Conservation (phyloP, 1,140 invertebrate species). For the Temnothorax curvispinosus region DNA sequence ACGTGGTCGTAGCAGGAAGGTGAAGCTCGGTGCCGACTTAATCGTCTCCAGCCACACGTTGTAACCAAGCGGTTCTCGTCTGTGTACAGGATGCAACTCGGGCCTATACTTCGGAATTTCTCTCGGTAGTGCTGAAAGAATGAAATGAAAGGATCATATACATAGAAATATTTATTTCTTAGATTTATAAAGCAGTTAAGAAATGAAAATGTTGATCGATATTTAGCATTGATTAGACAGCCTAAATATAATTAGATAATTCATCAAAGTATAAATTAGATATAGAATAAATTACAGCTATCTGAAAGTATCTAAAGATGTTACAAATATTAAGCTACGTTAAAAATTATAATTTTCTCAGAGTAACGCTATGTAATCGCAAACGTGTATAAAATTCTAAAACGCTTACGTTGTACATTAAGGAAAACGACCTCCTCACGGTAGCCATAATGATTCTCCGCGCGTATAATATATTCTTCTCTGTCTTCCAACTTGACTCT, state of each 20-base stretch:
- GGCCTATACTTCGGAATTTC: conserved; percentile 92
- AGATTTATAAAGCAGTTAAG: no score
- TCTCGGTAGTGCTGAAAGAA: conserved; percentile 90
- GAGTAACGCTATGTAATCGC: neutral
- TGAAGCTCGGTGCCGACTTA: conserved; percentile 97
- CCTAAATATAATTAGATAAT: no score
- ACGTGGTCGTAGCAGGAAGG: conserved; percentile 98
- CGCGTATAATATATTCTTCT: conserved; percentile 98
- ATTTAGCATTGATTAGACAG: no score
- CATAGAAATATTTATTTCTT: no score
- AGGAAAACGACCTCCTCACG: conserved; percentile 98
- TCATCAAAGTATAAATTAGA: no score
- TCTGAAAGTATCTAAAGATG: no score
- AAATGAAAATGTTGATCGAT: no score
- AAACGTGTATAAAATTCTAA: neutral
- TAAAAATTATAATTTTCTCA: neutral
- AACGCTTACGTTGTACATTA: conserved; percentile 96
- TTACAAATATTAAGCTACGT: neutral
- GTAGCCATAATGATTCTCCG: conserved; percentile 99
- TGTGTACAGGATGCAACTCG: conserved; percentile 90
- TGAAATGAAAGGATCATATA: neutral
- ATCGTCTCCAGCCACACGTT: conserved; percentile 95
- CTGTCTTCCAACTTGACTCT: conserved; percentile 97
- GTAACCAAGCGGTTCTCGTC: conserved; percentile 93
- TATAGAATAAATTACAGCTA: no score